These are phyloP conservation scores for Rotaria macrura DNA, from an alignment of 2,888 invertebrate genomes.

Conservation along the genomic window DNA sequence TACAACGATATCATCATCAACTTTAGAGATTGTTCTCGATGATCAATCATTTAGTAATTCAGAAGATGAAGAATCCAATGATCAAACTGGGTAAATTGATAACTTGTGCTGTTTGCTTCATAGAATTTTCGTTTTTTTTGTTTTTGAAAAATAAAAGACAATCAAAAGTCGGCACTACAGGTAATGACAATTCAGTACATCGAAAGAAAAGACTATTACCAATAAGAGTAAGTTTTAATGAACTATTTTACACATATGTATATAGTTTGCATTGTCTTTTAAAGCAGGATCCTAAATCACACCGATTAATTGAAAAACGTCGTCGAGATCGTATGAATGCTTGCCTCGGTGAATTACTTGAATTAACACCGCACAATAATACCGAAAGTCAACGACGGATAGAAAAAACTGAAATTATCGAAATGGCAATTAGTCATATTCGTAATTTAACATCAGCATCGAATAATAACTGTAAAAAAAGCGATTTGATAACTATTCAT, in stretches of 20 bases:
- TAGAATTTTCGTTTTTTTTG: too few species aligned
- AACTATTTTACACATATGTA: background rate
- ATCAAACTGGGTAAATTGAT: background rate
- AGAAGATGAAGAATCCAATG: background rate
- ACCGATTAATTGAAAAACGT: conserved; percentile 87
- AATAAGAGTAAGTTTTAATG: background rate
- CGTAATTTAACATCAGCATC: background rate
- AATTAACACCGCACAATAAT: conserved; percentile 63
- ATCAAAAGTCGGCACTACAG: background rate
- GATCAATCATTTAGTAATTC: background rate
- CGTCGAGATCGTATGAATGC: conserved; percentile 92
- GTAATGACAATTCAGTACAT: background rate
- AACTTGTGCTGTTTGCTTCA: too few species aligned
- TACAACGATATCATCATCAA: background rate
- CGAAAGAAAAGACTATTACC: background rate
- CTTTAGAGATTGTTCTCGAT: background rate
- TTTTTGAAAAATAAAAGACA: background rate
- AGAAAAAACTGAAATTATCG: conserved; percentile 93
- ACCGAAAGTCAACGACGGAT: conserved; percentile 72
- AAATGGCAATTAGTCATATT: conserved; percentile 89
- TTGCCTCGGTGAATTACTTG: conserved; percentile 80
- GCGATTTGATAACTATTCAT: too few species aligned
- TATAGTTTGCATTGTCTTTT: background rate
- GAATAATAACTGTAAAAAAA: background rate
- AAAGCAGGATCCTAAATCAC: conserved; percentile 87